These are phyloP conservation scores for Heteropelma amictum DNA, from an alignment of 2,888 invertebrate genomes.

Conservation along the genomic window DNA sequence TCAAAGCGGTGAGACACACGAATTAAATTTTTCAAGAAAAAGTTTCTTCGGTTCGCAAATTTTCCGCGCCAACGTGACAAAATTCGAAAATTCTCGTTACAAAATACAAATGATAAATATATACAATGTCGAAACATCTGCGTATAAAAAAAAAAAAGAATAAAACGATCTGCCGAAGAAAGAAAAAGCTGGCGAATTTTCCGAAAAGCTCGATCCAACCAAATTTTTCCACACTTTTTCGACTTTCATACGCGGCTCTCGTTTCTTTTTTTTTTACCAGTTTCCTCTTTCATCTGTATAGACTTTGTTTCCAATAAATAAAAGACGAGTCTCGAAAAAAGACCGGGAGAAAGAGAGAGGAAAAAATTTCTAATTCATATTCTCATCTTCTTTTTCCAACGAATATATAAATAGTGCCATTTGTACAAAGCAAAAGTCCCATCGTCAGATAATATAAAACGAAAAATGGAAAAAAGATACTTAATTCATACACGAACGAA, in stretches of 20 bases:
- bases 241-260: constrained; percentile 1
- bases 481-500: no score
- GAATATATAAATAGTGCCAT: constrained; percentile 71
- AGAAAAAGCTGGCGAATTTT: constrained; percentile 70
- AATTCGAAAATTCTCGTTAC: constrained; percentile 61
- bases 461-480: constrained; percentile 8
- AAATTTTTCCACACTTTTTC: not conserved
- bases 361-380: constrained; percentile 51
- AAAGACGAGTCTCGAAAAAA: constrained; percentile 25
- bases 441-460: constrained; percentile 61
- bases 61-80: constrained; percentile 60
- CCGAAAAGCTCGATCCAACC: not conserved
- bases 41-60: constrained; percentile 6
- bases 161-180: constrained; percentile 27
- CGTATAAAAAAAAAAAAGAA: constrained; percentile 55
- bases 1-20: not conserved
- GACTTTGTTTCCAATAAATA: constrained; percentile 46
- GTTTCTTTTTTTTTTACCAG: constrained; percentile 17
- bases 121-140: constrained; percentile 64
- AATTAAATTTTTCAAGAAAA: constrained; percentile 15
- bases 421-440: constrained; percentile 70
- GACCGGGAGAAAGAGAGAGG: not conserved
- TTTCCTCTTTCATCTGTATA: constrained; percentile 8
- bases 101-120: constrained; percentile 76
- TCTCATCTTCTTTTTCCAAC: constrained; percentile 57